These are phyloP conservation scores for Cinara cedri DNA, from an alignment of 2,888 invertebrate species.

Conservation along the genomic window DNA sequence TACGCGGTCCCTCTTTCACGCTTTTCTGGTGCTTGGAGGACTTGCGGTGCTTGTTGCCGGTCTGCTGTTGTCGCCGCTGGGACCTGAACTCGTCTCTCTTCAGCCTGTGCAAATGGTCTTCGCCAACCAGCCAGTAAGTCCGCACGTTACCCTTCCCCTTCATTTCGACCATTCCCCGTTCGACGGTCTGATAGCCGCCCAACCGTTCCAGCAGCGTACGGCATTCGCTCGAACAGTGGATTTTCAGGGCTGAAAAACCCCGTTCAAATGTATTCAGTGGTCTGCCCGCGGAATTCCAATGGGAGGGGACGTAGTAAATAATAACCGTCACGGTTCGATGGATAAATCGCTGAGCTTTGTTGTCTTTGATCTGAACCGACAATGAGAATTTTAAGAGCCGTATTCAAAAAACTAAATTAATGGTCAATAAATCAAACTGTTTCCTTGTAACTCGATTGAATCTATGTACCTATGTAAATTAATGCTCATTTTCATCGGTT, in stretches of 20 bases:
- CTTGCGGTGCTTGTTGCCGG: slow-evolving; percentile 59
- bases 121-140: slow-evolving; percentile 84
- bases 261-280: too few relatives aligned
- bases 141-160: slow-evolving; percentile 84
- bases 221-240: slow-evolving; percentile 81
- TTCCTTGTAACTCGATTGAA: too few relatives aligned
- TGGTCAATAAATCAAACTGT: too few relatives aligned
- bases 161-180: slow-evolving; percentile 79
- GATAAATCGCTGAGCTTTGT: too few relatives aligned
- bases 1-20: slow-evolving; percentile 32
- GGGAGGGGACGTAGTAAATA: too few relatives aligned
- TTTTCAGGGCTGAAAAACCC: slow-evolving; percentile 71
- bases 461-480: too few relatives aligned
- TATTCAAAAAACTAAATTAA: too few relatives aligned
- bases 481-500: too few relatives aligned
- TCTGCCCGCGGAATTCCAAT: too few relatives aligned
- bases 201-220: slow-evolving; percentile 73
- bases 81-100: slow-evolving; percentile 67
- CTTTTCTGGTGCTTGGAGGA: slow-evolving; percentile 40
- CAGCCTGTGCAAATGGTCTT: slow-evolving; percentile 70
- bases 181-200: slow-evolving; percentile 77
- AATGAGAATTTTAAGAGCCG: too few relatives aligned
- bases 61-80: slow-evolving; percentile 63
- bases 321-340: too few relatives aligned
- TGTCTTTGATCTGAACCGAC: too few relatives aligned